Evolutionary conservation across 1,140 invertebrate species (phyloP).

Genomic region (Drosophila ohnishii): DNA sequence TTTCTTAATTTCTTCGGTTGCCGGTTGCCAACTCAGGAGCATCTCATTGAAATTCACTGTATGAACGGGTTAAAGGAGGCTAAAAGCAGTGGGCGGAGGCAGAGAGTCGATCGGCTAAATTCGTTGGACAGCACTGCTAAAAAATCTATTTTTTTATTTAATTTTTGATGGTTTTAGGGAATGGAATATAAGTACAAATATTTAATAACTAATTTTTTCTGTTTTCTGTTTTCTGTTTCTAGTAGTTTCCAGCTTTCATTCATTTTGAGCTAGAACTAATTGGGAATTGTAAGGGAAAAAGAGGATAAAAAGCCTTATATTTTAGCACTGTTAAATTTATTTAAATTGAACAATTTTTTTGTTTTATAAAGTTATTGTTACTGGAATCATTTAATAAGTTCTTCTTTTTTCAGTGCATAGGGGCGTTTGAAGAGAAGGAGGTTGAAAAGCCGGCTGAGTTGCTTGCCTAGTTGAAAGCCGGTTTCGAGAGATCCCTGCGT

Average conservation of each 20-base stretch:
- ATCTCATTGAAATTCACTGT: conserved; percentile 21
- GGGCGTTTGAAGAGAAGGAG: conserved; percentile 3
- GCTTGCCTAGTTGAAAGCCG: conserved; percentile 57
- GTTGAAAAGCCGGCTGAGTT: conserved; percentile 33
- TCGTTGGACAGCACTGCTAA: neutral
- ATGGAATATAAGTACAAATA: neutral
- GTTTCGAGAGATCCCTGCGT: conserved; percentile 55
- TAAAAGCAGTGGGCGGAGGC: conserved; percentile 5
- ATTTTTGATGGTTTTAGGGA: neutral
- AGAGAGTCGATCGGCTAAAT: conserved; percentile 12
- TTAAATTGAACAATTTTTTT: neutral
- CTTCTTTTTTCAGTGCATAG: neutral
- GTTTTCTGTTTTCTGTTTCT: no score
- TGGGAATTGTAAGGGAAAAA: neutral
- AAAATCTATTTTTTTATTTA: neutral
- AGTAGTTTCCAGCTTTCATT: neutral
- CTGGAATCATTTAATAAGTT: neutral
- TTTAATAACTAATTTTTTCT: no score
- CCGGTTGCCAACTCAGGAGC: conserved; percentile 29
- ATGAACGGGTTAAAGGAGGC: conserved; percentile 18
- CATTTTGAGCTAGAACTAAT: neutral
- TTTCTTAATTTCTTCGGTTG: conserved; percentile 50
- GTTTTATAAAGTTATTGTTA: neutral
- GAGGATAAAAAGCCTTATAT: no score
- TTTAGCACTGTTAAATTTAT: neutral